These are phyloP conservation scores for Fregata magnificens DNA, from an alignment of 2,113 vertebrate genomes.

Conservation along the genomic window DNA sequence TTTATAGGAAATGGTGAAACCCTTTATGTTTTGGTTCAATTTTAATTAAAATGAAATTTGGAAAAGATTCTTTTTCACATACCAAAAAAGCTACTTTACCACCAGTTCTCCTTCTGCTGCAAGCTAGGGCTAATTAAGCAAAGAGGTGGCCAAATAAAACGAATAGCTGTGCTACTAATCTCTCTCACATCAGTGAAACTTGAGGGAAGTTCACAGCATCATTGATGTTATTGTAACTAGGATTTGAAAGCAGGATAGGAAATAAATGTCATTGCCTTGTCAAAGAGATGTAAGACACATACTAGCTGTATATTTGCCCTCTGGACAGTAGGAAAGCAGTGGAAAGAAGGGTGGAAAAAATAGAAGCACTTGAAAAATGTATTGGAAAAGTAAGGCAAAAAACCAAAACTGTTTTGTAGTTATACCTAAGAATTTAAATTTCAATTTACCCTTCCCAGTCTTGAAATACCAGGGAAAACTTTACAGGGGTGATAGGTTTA, in stretches of 20 bases:
- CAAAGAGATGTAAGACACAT: neutral
- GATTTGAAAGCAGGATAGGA: neutral
- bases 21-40: neutral
- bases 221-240: neutral
- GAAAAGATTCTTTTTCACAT: neutral
- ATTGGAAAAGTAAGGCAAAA: neutral
- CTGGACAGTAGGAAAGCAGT: neutral
- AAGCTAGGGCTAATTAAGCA: neutral
- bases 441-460: neutral
- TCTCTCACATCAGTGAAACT: neutral
- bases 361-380: neutral
- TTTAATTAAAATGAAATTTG: neutral
- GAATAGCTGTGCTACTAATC: neutral
- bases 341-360: neutral
- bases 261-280: slow-evolving; percentile 20
- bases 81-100: neutral
- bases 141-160: neutral
- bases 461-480: neutral
- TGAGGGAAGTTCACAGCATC: neutral
- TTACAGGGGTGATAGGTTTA: neutral
- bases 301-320: neutral
- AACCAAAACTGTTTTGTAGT: neutral
- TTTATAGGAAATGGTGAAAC: neutral
- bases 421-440: neutral
- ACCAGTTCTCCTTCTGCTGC: neutral